phyloP scores from a whole-genome alignment of 1,140 invertebrate species.

The Araneus ventricosus region DNA sequence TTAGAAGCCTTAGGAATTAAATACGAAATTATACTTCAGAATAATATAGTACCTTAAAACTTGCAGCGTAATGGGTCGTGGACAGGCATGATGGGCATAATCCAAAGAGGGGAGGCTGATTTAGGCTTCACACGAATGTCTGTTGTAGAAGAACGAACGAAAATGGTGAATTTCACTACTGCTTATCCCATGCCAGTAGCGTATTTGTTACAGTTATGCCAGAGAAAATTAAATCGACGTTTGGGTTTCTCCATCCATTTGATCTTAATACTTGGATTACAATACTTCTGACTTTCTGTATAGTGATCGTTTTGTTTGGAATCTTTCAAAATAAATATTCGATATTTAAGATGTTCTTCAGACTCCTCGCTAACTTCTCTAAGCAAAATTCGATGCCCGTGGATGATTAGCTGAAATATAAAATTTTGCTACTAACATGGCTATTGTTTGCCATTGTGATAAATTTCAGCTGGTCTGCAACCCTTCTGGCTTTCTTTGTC shows the following conservation, averaged over 20 bases:
- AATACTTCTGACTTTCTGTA: no score
- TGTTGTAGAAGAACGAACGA: background rate
- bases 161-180: background rate
- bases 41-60: background rate
- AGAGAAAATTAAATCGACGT: background rate
- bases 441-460: background rate
- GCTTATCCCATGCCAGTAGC: background rate
- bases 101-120: background rate
- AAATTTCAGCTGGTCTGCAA: slow-evolving; percentile 1
- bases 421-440: background rate
- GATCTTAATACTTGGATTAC: background rate
- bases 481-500: background rate
- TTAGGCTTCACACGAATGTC: background rate
- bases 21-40: background rate
- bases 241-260: slow-evolving; percentile 12
- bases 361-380: background rate
- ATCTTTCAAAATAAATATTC: background rate
- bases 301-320: background rate
- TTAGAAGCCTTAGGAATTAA: background rate
- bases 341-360: background rate
- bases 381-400: background rate
- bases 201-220: slow-evolving; percentile 7
- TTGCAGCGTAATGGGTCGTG: background rate
- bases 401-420: background rate
- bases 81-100: slow-evolving; percentile 3